Evolutionary conservation across 2,888 invertebrate genomes (phyloP).

Genomic region (Subacronicta megacephala): DNA sequence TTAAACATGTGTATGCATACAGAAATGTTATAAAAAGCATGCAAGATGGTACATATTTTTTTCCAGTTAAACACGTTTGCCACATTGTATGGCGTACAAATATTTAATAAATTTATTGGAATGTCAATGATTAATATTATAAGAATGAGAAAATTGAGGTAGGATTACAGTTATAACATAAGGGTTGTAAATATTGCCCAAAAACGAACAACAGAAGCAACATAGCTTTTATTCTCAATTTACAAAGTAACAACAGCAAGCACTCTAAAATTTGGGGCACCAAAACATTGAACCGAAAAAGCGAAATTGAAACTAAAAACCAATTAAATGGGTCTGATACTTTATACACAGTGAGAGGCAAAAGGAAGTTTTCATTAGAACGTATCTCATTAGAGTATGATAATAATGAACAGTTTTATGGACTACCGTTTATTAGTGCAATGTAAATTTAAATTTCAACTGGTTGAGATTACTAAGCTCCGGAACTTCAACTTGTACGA

Average conservation of each 20-base stretch:
- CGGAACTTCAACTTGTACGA: too few relatives aligned
- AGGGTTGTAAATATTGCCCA: not conserved
- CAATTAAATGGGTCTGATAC: constrained; percentile 58
- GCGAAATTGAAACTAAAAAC: constrained; percentile 51
- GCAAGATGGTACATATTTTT: too few relatives aligned
- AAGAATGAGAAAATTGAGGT: too few relatives aligned
- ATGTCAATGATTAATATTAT: too few relatives aligned
- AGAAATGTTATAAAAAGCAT: too few relatives aligned
- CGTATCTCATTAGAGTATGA: constrained; percentile 1
- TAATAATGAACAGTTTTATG: constrained; percentile 1
- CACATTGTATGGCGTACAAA: too few relatives aligned
- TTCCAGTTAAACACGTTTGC: too few relatives aligned
- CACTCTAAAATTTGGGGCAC: constrained; percentile 34
- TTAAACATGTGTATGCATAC: too few relatives aligned
- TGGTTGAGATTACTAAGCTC: not conserved
- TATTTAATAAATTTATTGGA: too few relatives aligned
- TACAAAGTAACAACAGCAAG: constrained; percentile 31
- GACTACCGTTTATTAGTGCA: not conserved
- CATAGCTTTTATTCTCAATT: constrained; percentile 19
- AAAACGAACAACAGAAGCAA: not conserved
- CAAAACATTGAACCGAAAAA: constrained; percentile 42
- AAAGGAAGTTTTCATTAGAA: constrained; percentile 1
- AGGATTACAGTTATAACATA: too few relatives aligned
- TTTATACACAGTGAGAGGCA: not conserved
- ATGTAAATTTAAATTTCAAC: not conserved